A percentile compares a stretch with the other conserved stretches of the same genome.
phyloP scores from a whole-genome alignment of 2,888 invertebrate species.

The Machimus atricapillus region DNA sequence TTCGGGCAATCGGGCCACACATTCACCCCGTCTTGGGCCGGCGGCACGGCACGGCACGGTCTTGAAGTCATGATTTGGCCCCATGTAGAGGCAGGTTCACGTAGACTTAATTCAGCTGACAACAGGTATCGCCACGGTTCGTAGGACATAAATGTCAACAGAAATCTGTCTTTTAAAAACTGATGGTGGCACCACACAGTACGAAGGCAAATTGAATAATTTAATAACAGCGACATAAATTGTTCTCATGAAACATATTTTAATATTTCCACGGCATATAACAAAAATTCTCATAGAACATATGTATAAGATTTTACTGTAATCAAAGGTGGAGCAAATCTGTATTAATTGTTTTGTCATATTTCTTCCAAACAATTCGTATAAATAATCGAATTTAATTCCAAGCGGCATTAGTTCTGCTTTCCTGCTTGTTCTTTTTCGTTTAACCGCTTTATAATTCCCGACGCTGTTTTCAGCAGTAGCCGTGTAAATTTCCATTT shows the following conservation, averaged over 20 bases:
- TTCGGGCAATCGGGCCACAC: background rate
- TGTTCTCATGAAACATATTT: background rate
- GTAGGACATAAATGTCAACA: background rate
- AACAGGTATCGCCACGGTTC: background rate
- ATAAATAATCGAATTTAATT: background rate
- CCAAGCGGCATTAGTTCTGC: background rate
- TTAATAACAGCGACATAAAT: background rate
- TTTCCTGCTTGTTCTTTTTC: background rate
- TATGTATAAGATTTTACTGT: background rate
- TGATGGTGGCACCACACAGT: background rate
- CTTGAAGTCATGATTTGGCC: background rate
- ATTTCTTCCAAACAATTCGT: background rate
- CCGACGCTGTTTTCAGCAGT: background rate
- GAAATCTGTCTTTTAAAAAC: background rate
- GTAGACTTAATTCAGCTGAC: background rate
- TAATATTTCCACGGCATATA: background rate
- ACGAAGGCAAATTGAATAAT: background rate
- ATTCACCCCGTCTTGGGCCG: background rate
- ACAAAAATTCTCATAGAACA: background rate
- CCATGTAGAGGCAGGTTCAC: background rate
- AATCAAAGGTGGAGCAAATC: background rate
- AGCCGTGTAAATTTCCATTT: background rate
- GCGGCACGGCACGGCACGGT: background rate
- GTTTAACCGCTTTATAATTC: background rate
- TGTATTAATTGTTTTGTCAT: background rate